Conservation (phyloP, 2,797 vertebrate species). For the Dromococcyx pavoninus region DNA sequence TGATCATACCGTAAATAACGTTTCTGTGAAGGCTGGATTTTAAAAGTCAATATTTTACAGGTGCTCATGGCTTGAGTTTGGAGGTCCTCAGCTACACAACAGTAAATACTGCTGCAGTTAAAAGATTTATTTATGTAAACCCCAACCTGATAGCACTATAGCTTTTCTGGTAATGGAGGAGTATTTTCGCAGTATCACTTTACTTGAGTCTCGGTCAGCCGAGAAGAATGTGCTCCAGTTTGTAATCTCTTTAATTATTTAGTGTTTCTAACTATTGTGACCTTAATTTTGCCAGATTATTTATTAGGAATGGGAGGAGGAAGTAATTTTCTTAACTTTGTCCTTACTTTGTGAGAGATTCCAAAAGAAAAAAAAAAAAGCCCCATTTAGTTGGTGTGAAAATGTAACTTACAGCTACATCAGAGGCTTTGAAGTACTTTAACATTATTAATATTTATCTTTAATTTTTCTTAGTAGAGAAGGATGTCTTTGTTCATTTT, state of each 20-base stretch:
- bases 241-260: slow-evolving; percentile 61
- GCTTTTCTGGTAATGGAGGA: neutral
- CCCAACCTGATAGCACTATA: neutral
- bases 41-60: neutral
- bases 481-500: neutral
- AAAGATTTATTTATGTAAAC: neutral
- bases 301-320: neutral
- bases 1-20: neutral
- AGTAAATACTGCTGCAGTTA: neutral
- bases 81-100: neutral
- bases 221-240: neutral
- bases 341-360: slow-evolving; percentile 1
- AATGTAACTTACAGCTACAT: neutral
- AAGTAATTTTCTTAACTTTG: slow-evolving; percentile 16
- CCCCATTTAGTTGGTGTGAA: neutral
- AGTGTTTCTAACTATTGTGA: slow-evolving; percentile 40
- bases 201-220: neutral
- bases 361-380: neutral
- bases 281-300: slow-evolving; percentile 42
- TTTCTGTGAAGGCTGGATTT: neutral
- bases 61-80: neutral
- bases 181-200: neutral
- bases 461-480: neutral
- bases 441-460: neutral
- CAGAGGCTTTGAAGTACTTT: neutral